A percentile compares a stretch with the other conserved stretches of the same genome.
These are phyloP conservation scores for Empidonax alnorum DNA, from an alignment of 2,113 vertebrate genomes.

Conservation along the genomic window DNA sequence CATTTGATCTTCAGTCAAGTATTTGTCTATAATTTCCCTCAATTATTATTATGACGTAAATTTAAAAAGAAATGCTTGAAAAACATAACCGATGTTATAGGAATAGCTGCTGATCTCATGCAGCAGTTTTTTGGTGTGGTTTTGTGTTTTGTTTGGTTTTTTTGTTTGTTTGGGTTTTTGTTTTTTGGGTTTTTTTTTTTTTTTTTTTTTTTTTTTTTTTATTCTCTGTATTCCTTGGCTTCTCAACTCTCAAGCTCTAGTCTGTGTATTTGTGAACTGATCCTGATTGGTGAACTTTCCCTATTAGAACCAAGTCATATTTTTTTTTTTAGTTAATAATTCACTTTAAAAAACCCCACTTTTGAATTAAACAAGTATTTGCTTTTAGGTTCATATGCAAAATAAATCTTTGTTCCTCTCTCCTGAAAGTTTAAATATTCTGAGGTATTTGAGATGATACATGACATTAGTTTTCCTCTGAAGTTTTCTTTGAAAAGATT, in stretches of 20 bases:
- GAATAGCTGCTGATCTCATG: not conserved
- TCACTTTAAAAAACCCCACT: not conserved
- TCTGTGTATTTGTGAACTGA: not conserved
- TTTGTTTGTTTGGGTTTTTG: too few species aligned
- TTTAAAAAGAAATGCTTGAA: not conserved
- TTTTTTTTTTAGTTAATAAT: not conserved
- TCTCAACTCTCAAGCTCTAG: not conserved
- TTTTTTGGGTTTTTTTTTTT: not conserved
- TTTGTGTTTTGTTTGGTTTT: not conserved
- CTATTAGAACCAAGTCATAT: not conserved
- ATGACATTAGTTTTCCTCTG: slow-evolving; percentile 16
- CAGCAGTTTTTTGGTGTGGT: not conserved
- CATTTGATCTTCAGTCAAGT: not conserved
- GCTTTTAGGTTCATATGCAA: not conserved
- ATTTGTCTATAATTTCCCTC: not conserved
- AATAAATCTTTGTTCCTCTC: slow-evolving; percentile 26
- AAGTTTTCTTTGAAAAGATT: slow-evolving; percentile 36
- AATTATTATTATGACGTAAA: not conserved
- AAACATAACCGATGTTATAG: not conserved
- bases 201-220: not conserved
- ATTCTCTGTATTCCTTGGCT: not conserved
- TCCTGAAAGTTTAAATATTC: not conserved
- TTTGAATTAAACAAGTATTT: not conserved
- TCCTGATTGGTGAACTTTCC: not conserved
- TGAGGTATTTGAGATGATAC: not conserved